These are phyloP conservation scores for Elanus axillaris DNA, from an alignment of 2,113 vertebrate genomes.

Conservation along the genomic window DNA sequence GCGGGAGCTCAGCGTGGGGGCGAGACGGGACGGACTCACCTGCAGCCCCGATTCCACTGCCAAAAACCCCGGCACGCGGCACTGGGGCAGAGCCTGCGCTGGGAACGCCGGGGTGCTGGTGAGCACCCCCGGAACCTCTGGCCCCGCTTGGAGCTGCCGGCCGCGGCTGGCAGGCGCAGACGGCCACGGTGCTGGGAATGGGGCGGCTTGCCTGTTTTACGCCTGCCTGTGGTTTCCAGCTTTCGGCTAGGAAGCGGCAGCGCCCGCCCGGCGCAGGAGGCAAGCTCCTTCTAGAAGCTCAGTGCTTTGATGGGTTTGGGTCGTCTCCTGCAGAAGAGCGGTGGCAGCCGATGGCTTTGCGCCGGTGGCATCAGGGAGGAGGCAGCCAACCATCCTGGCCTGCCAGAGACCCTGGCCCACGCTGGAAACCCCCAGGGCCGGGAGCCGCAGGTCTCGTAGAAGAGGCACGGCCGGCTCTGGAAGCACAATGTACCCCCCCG, in stretches of 20 bases:
- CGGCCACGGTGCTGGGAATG: not conserved
- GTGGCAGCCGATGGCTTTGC: not conserved
- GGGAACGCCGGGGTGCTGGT: rapidly evolving
- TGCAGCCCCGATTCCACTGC: not conserved
- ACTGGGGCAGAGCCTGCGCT: not conserved
- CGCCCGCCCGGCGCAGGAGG: not conserved
- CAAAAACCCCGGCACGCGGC: rapidly evolving
- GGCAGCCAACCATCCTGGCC: not conserved
- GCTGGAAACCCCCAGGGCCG: not conserved
- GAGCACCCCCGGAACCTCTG: not conserved
- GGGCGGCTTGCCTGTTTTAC: not conserved
- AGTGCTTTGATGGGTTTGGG: conserved; percentile 17
- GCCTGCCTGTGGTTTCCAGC: conserved; percentile 27
- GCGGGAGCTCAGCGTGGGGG: not conserved
- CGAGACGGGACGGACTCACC: rapidly evolving
- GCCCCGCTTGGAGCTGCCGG: rapidly evolving
- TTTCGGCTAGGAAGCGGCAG: not conserved
- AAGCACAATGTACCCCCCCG: not conserved
- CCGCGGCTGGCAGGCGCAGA: not conserved
- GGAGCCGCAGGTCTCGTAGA: not conserved
- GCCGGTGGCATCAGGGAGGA: not conserved
- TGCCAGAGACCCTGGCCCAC: not conserved
- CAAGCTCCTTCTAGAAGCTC: not conserved
- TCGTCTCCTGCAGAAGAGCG: not conserved
- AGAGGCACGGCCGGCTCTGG: not conserved